Evolutionary conservation across 2,797 vertebrate genomes (phyloP).

Genomic region (Sternotherus odoratus): DNA sequence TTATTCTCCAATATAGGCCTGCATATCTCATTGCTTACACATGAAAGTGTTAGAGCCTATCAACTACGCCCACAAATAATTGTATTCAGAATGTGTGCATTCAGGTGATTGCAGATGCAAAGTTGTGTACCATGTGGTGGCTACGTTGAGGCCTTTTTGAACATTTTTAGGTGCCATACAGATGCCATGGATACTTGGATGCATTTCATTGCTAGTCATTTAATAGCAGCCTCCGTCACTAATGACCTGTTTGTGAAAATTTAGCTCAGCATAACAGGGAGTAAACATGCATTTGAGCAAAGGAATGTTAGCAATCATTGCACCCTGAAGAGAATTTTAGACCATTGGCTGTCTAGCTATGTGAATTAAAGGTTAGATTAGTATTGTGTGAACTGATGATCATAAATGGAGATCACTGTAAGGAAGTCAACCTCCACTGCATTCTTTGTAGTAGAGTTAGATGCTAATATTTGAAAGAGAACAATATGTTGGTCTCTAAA

Average conservation of each 20-base stretch:
- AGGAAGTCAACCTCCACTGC: not conserved
- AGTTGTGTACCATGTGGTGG: not conserved
- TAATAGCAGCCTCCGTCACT: not conserved
- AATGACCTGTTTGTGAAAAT: not conserved
- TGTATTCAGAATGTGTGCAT: not conserved
- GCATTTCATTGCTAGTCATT: not conserved
- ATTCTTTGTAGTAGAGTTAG: not conserved
- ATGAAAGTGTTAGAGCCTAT: not conserved
- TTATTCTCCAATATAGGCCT: not conserved
- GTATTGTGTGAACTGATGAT: not conserved
- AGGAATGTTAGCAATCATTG: slow-evolving; percentile 51
- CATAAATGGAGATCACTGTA: not conserved
- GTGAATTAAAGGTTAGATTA: not conserved
- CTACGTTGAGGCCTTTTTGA: not conserved
- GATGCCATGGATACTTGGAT: not conserved
- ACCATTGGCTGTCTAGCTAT: not conserved
- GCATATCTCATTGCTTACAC: not conserved
- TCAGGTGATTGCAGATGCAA: not conserved
- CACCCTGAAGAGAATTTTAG: not conserved
- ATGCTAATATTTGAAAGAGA: not conserved
- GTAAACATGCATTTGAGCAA: slow-evolving; percentile 52
- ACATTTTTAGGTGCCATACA: not conserved
- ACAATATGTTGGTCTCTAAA: not conserved
- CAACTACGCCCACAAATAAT: not conserved
- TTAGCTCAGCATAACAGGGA: slow-evolving; percentile 1